phyloP scores from a whole-genome alignment of 2,888 invertebrate genomes.

The Malacosoma neustria region DNA sequence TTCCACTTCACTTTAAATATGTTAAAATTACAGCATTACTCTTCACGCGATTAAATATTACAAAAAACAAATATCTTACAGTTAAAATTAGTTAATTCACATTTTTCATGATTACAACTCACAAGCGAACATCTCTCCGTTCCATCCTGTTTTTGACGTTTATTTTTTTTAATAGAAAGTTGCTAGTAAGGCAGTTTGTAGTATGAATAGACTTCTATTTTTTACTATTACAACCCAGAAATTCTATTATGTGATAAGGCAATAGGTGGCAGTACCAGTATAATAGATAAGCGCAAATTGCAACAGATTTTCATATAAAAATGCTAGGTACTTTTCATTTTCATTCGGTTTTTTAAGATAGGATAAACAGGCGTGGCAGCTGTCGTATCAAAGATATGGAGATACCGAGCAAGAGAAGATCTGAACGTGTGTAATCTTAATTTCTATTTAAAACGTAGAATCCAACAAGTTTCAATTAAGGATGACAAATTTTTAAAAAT shows the following conservation, averaged over 20 bases:
- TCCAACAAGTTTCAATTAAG: too few relatives aligned
- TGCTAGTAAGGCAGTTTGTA: neutral
- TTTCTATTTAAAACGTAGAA: too few relatives aligned
- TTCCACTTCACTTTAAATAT: slow-evolving; percentile 14
- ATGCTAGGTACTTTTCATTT: too few relatives aligned
- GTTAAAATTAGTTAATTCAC: neutral
- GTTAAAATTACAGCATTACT: slow-evolving; percentile 29
- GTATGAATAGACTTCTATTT: neutral
- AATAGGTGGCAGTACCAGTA: neutral
- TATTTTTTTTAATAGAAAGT: neutral
- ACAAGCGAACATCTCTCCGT: neutral
- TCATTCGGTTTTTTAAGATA: too few relatives aligned
- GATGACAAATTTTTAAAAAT: too few relatives aligned
- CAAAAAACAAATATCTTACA: neutral
- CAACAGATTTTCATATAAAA: too few relatives aligned
- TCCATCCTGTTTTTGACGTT: neutral
- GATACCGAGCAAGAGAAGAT: too few relatives aligned
- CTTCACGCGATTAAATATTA: neutral
- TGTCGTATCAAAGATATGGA: too few relatives aligned
- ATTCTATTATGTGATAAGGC: neutral
- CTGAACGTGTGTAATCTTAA: too few relatives aligned
- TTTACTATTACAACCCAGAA: neutral
- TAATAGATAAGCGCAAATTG: neutral
- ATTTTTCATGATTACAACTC: neutral
- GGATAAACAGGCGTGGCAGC: too few relatives aligned